Evolutionary conservation across 1,140 invertebrate genomes (phyloP).

Genomic region (Drosophila sproati): DNA sequence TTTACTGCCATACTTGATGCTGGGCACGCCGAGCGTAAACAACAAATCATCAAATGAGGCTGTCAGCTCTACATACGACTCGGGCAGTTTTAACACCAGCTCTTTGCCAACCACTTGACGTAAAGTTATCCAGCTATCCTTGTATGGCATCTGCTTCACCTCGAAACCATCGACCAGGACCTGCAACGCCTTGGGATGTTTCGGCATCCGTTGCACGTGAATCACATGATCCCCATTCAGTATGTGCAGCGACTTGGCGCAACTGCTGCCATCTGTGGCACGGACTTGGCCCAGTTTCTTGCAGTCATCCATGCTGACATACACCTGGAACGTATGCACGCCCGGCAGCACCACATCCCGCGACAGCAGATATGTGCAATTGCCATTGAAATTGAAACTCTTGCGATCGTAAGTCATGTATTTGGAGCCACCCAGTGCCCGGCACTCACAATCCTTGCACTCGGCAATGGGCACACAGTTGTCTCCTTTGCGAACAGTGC

Average conservation of each 20-base stretch:
- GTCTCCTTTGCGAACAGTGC: constrained; percentile 89
- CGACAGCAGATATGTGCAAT: constrained; percentile 92
- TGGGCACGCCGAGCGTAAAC: constrained; percentile 88
- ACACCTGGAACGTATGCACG: constrained; percentile 87
- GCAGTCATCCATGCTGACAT: constrained; percentile 79
- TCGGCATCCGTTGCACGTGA: constrained; percentile 85
- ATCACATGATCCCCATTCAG: constrained; percentile 88
- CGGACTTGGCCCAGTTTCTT: constrained; percentile 59
- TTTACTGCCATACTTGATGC: constrained; percentile 89
- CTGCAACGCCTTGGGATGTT: constrained; percentile 50
- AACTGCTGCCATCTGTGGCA: constrained; percentile 56
- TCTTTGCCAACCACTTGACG: constrained; percentile 85
- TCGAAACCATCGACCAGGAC: constrained; percentile 82
- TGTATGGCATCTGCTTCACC: constrained; percentile 85
- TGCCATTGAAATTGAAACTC: constrained; percentile 90
- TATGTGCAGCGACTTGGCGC: constrained; percentile 85
- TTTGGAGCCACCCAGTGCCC: constrained; percentile 89
- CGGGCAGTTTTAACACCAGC: constrained; percentile 84
- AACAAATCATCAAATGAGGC: constrained; percentile 86
- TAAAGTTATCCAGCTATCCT: constrained; percentile 86
- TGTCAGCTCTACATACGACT: constrained; percentile 86
- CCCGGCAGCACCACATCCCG: constrained; percentile 87
- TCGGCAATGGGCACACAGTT: constrained; percentile 89
- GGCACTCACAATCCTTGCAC: constrained; percentile 92
- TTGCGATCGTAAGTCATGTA: constrained; percentile 90